Evolutionary conservation across 1,140 invertebrate genomes (phyloP).

Genomic region (Pectinophora gossypiella): DNA sequence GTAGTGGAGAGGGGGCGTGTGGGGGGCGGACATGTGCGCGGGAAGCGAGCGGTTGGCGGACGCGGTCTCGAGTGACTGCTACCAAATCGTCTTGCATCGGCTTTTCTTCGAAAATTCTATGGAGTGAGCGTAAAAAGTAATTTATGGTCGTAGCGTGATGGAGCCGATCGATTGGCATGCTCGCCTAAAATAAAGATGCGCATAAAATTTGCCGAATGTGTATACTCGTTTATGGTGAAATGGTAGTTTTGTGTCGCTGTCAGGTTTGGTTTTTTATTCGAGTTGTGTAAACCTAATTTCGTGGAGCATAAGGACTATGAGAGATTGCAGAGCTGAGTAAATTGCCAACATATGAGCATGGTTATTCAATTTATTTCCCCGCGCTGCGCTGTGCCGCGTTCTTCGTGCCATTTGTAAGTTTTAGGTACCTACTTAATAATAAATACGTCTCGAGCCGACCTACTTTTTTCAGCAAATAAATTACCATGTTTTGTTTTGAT

Average conservation of each 20-base stretch:
- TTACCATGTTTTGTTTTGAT: no score
- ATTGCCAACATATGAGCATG: neutral
- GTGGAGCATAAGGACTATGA: neutral
- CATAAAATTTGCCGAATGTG: conserved; percentile 56
- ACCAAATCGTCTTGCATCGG: conserved; percentile 48
- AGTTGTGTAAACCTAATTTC: neutral
- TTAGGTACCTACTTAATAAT: no score
- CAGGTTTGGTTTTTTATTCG: conserved; percentile 11
- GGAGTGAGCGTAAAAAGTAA: conserved; percentile 67
- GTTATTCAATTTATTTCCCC: no score
- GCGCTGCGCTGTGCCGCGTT: no score
- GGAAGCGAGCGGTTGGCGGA: conserved; percentile 25
- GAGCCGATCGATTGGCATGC: conserved; percentile 41
- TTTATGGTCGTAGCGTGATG: conserved; percentile 65
- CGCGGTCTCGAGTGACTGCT: conserved; percentile 42
- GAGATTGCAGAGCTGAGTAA: neutral
- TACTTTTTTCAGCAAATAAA: no score
- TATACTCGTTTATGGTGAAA: conserved; percentile 22
- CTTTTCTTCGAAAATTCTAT: conserved; percentile 46
- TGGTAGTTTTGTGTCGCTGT: conserved; percentile 17
- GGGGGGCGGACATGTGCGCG: conserved; percentile 13
- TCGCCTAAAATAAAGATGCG: conserved; percentile 47
- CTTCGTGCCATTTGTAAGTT: no score
- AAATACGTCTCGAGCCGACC: no score
- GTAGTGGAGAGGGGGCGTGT: neutral